Evolutionary conservation across 2,888 invertebrate genomes (phyloP).

Genomic region (Allolobophora icterica): DNA sequence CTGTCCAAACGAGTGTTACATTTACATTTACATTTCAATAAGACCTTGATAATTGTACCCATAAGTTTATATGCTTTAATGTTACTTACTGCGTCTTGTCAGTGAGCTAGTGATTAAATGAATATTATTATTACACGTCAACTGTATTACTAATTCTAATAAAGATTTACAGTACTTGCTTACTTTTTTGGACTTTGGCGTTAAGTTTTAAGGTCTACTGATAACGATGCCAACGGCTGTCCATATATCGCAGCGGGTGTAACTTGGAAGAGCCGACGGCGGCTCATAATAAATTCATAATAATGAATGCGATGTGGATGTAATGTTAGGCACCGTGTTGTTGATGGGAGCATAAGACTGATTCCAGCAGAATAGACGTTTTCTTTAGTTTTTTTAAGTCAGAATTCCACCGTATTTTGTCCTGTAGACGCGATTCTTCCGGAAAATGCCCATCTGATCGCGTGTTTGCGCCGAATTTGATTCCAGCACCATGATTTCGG

Average conservation of each 20-base stretch:
- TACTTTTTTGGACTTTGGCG: no score
- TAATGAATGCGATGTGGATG: background rate
- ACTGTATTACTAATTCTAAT: no score
- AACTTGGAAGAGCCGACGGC: slow-evolving; percentile 6
- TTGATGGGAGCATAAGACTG: background rate
- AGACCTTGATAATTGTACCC: no score
- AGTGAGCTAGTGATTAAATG: no score
- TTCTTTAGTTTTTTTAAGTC: background rate
- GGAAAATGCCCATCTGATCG: background rate
- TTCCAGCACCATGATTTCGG: slow-evolving; percentile 11
- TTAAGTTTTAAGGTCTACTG: background rate
- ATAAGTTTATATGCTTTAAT: no score
- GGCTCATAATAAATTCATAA: slow-evolving; percentile 12
- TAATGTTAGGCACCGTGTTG: background rate
- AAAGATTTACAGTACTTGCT: no score
- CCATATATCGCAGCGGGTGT: background rate
- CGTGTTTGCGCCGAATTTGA: background rate
- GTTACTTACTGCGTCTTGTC: no score
- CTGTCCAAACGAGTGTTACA: no score
- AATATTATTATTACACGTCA: no score
- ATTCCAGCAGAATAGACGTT: background rate
- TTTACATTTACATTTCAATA: no score
- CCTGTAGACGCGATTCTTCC: background rate
- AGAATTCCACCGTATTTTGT: slow-evolving; percentile 17
- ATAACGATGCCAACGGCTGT: slow-evolving; percentile 8